Evolutionary conservation across 64 coral and sea anemone species (phyloP), one percentile per base, ranked within the genome.

Genomic region (Montipora capricornis): DNA sequence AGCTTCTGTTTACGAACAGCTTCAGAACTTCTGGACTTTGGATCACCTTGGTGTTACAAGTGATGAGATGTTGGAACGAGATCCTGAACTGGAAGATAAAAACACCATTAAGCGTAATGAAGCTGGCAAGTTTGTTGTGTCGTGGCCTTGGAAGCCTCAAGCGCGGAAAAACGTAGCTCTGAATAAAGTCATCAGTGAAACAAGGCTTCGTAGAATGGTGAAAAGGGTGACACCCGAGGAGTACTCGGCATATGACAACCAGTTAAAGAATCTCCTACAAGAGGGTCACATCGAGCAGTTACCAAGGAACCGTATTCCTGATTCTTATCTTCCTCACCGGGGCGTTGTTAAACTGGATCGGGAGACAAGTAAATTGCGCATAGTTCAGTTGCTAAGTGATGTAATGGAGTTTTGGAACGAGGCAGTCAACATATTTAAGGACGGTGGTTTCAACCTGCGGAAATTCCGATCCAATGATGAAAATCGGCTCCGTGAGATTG

Each of bases 1-100:
- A 45, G 37, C 73, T 26, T 75, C 73, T 75, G 73, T 75, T 75
- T 29, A 44, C 37, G 73, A 75, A 75, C 73, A 75, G 37, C 73
- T 75, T n/a, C 57, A 60, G 57, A 60, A 60, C 1, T 0, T 37
- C 29, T 37, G 29, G 29, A 37, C 29, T 37, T 37, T 37, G 29
- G 29, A 37, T 37, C 29, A 37, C 29, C 29, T 37, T 37, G 29
- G 29, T 37, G 29, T 37, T 37, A 37, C 29, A 37, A 37, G 29
- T 37, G 29, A 37, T 37, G 29, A 37, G 29, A 37, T 37, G 29
- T 37, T 37, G 29, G 29, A 37, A 37, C 29, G 29, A 37, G 29
- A 37, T 37, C 29, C 0, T 37, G 29, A 37, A 37, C 29, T 37
- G 29, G 29, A 37, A 37, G 29, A 2, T 1, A 37, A 37, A 0